Evolutionary conservation across 2,888 invertebrate genomes (phyloP).

Genomic region (Ochropleura plecta): DNA sequence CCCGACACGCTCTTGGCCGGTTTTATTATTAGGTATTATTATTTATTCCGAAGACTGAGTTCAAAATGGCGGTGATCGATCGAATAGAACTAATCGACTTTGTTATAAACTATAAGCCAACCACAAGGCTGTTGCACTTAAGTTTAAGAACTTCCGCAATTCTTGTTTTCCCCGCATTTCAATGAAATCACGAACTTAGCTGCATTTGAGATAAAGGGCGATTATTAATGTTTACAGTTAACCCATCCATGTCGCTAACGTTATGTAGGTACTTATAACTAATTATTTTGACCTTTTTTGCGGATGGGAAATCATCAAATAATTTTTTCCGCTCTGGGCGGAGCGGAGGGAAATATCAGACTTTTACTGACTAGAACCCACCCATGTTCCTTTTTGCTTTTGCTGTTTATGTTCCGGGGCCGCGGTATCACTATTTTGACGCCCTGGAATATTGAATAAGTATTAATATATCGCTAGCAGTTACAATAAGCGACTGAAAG

Average conservation of each 20-base stretch:
- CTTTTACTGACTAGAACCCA: no score
- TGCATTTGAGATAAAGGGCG: not conserved
- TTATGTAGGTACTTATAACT: no score
- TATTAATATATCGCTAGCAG: not conserved
- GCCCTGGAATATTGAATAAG: not conserved
- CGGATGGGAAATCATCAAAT: no score
- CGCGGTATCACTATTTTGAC: not conserved
- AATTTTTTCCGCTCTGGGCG: no score
- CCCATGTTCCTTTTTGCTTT: no score
- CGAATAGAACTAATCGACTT: not conserved
- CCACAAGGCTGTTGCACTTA: conserved; percentile 35
- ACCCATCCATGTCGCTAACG: not conserved
- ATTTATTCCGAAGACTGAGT: not conserved
- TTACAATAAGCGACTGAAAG: not conserved
- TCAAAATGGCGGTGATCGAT: conserved; percentile 1
- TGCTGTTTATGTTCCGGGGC: no score
- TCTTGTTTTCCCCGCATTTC: not conserved
- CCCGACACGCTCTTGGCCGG: no score
- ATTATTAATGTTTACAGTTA: not conserved
- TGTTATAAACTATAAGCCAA: not conserved
- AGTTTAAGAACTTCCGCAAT: conserved; percentile 27
- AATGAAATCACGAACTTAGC: not conserved
- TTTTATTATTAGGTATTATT: not conserved
- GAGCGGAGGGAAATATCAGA: no score
- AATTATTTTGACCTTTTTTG: no score